Base-by-base conservation (phyloP, 2,888 invertebrate species). In the Micoletzkya japonica region DNA sequence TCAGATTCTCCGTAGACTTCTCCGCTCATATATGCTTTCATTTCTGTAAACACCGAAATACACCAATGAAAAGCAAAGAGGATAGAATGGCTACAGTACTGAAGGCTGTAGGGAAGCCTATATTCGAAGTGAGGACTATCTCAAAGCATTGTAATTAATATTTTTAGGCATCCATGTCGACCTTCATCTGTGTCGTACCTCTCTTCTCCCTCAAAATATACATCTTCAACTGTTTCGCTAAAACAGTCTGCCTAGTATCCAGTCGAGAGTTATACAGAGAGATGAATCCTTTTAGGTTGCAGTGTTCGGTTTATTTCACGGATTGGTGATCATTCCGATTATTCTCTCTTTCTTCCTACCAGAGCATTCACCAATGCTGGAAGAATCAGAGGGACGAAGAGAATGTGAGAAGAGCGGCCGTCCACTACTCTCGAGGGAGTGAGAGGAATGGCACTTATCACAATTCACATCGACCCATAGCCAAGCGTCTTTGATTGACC, bases 21-120 rank as follows among this genome's bases (percentile, higher is more conserved):
- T 93, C 94, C 0, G 94, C 94, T 2, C 95, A 95, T 86, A 94
- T 95, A 76, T 94, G 94, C 84, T 95, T 94, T 85, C 93, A 94
- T 0, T 95, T 93, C 63, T 76, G 77, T 66, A 71, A 73, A 37
- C 72, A 70, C 6, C 30, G 71, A 20, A 61, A 72, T 26, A 17
- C 26, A 20, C 26, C 54, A 54, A 20, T 26, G 54, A 54, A 24
- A 24, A 24, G 26, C 44, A n/a, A 37, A 4, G 60, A n/a, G 0
- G 61, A 50, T 4, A n/a, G 75, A 59, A 75, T 79, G 34, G 68
- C 67, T 1, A 64, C 64, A 24, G 75, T 77, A 2, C 44, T 79
- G 10, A 64, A 72, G 24, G 68, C 73, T 0, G 79, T 83, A 20
- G 82, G 81, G 6, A 68, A 81, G 50, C 82, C 82, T 0, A 81